phyloP scores from a whole-genome alignment of 2,797 vertebrate species.

The Squalus acanthias region DNA sequence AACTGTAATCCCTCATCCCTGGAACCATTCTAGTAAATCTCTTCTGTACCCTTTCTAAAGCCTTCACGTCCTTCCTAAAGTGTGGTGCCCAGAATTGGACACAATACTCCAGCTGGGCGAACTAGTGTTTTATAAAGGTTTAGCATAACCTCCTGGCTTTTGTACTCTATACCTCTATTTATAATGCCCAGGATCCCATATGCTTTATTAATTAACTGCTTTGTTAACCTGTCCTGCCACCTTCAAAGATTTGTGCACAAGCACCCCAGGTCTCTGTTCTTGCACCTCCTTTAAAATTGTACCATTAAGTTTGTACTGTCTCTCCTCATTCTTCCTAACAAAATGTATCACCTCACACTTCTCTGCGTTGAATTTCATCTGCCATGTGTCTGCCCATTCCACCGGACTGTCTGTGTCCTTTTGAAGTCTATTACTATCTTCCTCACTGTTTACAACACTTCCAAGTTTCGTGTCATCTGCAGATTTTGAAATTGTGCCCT shows the following conservation, averaged over 20 bases:
- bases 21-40: too few relatives aligned
- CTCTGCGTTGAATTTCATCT: neutral
- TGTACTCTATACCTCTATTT: neutral
- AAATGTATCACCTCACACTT: neutral
- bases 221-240: neutral
- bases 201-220: neutral
- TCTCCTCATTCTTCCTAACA: neutral
- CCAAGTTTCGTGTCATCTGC: neutral
- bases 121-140: neutral
- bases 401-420: neutral
- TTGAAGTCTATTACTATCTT: neutral
- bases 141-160: neutral
- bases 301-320: neutral
- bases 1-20: too few relatives aligned
- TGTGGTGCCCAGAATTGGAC: neutral
- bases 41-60: too few relatives aligned
- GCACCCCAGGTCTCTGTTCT: neutral
- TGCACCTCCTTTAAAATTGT: too few relatives aligned
- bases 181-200: neutral
- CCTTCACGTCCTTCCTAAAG: too few relatives aligned
- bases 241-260: neutral
- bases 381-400: neutral
- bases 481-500: neutral
- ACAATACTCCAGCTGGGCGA: neutral
- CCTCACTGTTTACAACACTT: neutral